Conservation (phyloP, 2,113 vertebrate species). For the Madoqua kirkii region DNA sequence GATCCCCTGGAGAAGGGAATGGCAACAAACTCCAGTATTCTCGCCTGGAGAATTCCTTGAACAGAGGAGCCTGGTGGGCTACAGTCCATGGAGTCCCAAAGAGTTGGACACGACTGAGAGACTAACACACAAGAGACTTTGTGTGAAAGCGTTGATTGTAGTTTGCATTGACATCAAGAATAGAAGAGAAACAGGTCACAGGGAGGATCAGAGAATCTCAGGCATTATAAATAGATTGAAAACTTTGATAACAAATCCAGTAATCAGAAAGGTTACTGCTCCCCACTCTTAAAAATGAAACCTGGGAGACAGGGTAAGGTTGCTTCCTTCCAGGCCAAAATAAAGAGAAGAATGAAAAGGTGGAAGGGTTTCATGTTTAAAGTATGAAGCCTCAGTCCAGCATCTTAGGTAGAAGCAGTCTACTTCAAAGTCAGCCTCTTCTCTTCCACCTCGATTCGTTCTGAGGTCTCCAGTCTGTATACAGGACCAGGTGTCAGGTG, state of each 20-base stretch:
- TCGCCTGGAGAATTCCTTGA: not conserved
- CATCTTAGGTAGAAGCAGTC: not conserved
- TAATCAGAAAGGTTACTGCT: not conserved
- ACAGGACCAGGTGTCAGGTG: not conserved
- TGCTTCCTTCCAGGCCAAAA: not conserved
- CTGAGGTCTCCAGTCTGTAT: not conserved
- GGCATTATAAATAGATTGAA: not conserved
- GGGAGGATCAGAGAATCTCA: not conserved
- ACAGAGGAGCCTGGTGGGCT: not conserved
- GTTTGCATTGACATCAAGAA: not conserved
- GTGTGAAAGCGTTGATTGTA: fast-evolving
- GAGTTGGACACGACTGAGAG: fast-evolving
- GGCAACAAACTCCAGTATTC: not conserved
- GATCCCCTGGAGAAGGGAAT: not conserved
- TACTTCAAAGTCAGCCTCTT: not conserved
- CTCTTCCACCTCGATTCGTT: not conserved
- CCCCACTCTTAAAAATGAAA: not conserved
- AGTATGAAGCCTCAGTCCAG: not conserved
- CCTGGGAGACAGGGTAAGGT: not conserved
- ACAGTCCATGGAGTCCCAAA: not conserved
- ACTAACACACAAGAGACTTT: not conserved
- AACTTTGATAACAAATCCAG: not conserved
- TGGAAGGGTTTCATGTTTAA: not conserved
- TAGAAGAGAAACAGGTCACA: not conserved
- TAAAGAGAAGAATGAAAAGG: not conserved